Evolutionary conservation across 2,888 invertebrate species (phyloP), one percentile per base, ranked within the genome.

Genomic region (Caenorhabditis uteleia): DNA sequence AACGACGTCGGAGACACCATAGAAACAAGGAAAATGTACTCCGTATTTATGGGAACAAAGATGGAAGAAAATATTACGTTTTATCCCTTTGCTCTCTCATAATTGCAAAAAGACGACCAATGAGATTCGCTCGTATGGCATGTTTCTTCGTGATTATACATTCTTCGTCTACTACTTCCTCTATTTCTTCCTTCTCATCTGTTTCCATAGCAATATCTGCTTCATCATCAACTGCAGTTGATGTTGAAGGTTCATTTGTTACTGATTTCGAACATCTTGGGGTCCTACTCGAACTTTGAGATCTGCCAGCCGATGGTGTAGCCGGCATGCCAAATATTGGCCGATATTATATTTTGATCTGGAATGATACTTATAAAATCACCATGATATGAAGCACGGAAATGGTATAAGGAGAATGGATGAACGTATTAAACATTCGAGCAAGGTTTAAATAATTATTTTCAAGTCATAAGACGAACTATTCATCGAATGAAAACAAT

Each of bases 211-310:
- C 29, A 25, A 36, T 21, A 14, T 34, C 21, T 25, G 42, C 44
- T 12, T 18, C 49, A 27, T 14, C 48, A 16, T 14, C 20, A 26
- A 27, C 5, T 12, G 48, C 40, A 10, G 43, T 25, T 5, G 62
- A 56, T 3, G 62, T 53, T n/a, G 50, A 51, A 6, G 62, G 57
- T 27, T 55, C 50, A 27, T 62, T 51, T 10, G 31, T 25, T 18
- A 26, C 43, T 18, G 49, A 45, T 29, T 49, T 21, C 6, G 62
- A 53, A 10, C 51, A 50, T 14, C 48, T 33, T 27, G 43, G 10
- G 12, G 48, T 8, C 3, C 50, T 23, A 23, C 43, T 42, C 45
- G 48, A 34, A 26, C 47, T 47, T 18, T 25, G 36, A 10, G 50
- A 42, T 33, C 42, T 43, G 23, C 38, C 16, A n/a, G 33, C 14